These are phyloP conservation scores for Frieseomelitta varia DNA, from an alignment of 1,140 invertebrate genomes.

Conservation along the genomic window DNA sequence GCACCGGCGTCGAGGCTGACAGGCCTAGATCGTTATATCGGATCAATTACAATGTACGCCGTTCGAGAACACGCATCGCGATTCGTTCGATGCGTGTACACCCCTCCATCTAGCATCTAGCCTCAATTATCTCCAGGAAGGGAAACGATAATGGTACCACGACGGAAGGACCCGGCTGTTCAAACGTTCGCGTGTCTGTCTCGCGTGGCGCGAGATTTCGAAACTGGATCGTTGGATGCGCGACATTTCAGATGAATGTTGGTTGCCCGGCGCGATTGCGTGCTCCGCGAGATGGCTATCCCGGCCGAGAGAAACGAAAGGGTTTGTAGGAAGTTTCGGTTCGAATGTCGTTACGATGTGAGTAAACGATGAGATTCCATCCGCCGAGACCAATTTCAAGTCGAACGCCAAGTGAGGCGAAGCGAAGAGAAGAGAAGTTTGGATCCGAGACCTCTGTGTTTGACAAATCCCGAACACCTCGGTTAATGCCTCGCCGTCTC, in stretches of 20 bases:
- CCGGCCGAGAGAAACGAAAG: background rate
- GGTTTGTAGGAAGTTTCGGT: background rate
- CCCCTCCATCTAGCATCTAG: background rate
- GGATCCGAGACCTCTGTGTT: no score
- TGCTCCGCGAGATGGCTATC: background rate
- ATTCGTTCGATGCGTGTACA: constrained; percentile 31
- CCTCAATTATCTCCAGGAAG: constrained; percentile 32
- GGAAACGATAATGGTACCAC: constrained; percentile 17
- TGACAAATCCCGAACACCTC: no score
- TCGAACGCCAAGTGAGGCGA: no score
- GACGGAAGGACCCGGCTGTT: background rate
- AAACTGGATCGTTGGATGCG: background rate
- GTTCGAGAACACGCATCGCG: constrained; percentile 25
- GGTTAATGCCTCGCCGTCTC: no score
- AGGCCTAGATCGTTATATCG: constrained; percentile 49
- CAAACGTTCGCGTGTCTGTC: background rate
- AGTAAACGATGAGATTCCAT: background rate
- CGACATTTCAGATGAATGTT: background rate
- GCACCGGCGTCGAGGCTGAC: background rate
- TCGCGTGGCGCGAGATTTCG: background rate
- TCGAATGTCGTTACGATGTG: background rate
- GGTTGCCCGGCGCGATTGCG: background rate
- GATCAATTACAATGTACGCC: constrained; percentile 44
- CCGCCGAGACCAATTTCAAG: background rate
- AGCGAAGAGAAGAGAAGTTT: no score